Evolutionary conservation across 2,888 invertebrate species (phyloP).

Genomic region (Sinotaia quadrata): DNA sequence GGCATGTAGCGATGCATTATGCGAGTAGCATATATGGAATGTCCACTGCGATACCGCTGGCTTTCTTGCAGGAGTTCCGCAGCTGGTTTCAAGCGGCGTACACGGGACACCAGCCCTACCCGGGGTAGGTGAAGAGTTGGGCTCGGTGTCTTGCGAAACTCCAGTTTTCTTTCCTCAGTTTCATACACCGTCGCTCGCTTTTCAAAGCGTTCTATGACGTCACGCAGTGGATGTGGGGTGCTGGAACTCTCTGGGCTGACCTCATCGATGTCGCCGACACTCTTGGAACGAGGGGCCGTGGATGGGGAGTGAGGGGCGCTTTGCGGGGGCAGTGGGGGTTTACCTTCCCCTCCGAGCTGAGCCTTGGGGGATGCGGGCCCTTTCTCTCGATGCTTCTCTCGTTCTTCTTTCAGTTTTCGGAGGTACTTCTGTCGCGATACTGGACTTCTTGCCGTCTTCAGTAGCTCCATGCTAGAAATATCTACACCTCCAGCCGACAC

Average conservation of each 20-base stretch:
- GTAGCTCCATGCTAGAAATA: constrained; percentile 15
- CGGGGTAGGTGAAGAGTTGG: constrained; percentile 44
- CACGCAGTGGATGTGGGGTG: constrained; percentile 25
- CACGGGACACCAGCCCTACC: constrained; percentile 49
- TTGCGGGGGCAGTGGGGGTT: constrained; percentile 42
- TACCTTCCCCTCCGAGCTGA: constrained; percentile 29
- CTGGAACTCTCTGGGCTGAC: not conserved
- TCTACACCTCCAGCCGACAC: constrained; percentile 25
- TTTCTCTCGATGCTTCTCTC: constrained; percentile 29
- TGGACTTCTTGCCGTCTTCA: constrained; percentile 26
- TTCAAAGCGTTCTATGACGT: constrained; percentile 35
- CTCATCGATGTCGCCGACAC: constrained; percentile 35
- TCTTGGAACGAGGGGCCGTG: constrained; percentile 38
- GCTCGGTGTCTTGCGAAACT: constrained; percentile 46
- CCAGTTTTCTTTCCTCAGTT: constrained; percentile 38
- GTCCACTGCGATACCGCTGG: constrained; percentile 61
- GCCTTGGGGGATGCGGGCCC: constrained; percentile 33
- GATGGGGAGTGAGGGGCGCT: constrained; percentile 37
- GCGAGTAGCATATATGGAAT: constrained; percentile 57
- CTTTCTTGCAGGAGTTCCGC: constrained; percentile 67
- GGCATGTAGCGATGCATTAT: constrained; percentile 59
- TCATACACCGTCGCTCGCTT: constrained; percentile 42
- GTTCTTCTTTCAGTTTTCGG: constrained; percentile 32
- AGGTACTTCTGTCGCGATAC: constrained; percentile 28
- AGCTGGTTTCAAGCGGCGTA: constrained; percentile 64